phyloP scores from a whole-genome alignment of 2,113 vertebrate genomes.

The Oxyura jamaicensis region DNA sequence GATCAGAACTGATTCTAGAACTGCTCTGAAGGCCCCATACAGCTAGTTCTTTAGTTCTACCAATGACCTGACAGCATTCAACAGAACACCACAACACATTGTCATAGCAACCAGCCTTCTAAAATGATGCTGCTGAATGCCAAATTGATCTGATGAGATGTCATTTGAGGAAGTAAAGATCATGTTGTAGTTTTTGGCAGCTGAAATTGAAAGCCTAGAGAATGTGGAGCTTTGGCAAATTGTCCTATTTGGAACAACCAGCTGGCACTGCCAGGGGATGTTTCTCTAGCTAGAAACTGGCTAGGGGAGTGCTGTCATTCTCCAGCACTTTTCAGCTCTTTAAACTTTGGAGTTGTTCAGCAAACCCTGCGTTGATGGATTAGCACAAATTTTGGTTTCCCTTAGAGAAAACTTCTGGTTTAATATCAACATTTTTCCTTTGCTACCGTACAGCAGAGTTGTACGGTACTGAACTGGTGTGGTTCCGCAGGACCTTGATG shows the following conservation, averaged over 20 bases:
- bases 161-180: slow-evolving; percentile 19
- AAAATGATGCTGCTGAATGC: background rate
- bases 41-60: background rate
- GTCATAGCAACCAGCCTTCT: slow-evolving; percentile 55
- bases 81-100: background rate
- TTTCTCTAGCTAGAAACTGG: background rate
- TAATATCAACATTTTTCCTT: background rate
- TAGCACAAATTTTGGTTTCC: background rate
- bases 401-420: background rate
- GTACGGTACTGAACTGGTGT: background rate
- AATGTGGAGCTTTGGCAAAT: slow-evolving; percentile 13
- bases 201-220: background rate
- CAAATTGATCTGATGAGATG: slow-evolving; percentile 47
- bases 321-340: background rate
- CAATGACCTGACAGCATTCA: slow-evolving; percentile 1
- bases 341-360: background rate
- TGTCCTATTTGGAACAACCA: background rate
- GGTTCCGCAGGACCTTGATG: background rate
- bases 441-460: background rate
- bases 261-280: background rate
- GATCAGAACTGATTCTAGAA: no score
- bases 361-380: background rate
- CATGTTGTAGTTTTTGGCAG: slow-evolving; percentile 7
- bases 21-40: background rate
- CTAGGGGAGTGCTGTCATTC: background rate